Base-by-base conservation (phyloP, 2,797 vertebrate species). In the Manis crassicaudata region DNA sequence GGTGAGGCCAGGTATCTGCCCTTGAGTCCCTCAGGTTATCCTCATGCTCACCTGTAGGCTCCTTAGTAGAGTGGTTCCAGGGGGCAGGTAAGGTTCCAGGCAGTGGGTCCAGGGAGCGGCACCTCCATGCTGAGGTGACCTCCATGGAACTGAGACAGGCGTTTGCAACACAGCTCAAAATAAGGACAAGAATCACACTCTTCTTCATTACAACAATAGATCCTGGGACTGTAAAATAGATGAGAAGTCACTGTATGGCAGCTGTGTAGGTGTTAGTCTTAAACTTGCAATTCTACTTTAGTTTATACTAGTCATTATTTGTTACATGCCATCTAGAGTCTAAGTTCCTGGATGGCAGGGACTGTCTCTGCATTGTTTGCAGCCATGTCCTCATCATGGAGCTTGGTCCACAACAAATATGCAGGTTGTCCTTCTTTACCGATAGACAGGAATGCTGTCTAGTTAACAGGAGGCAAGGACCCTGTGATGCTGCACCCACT, bases 41-140 rank as follows among this genome's bases (percentile, higher is more conserved):
- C 11, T n/a, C 60, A n/a, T 21, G 27, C 25, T 72, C 58, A 1
- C 17, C 21, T 27, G 0, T 1, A 18, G 46, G 50, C 50, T 11
- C 9, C 40, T 56, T 27, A 46, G 35, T 2, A 2, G 40, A 43
- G 40, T 6, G 23, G 6, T 58, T 62, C 50, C 23, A 37, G 62
- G 16, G 40, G 18, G 14, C 17, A 50, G 65, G 37, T 0, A 2
- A 35, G 40, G 60, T 46, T 46, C 11, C 46, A 46, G 46, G 12
- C 46, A 43, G 40, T 6, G 23, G 6, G 52, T 67, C 50, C 23
- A 37, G 62, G 18, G 40, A 21, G 18, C 13, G 40, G 65, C 0
- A 2, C 6, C 2, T 37, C 50, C 1, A 0, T 7, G 62, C 35
- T 29, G 62, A 35, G 81, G 72, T 10, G 8, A 10, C 1, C 2